phyloP scores from a whole-genome alignment of 1,140 invertebrate species.

The Diachasmimorpha longicaudata region DNA sequence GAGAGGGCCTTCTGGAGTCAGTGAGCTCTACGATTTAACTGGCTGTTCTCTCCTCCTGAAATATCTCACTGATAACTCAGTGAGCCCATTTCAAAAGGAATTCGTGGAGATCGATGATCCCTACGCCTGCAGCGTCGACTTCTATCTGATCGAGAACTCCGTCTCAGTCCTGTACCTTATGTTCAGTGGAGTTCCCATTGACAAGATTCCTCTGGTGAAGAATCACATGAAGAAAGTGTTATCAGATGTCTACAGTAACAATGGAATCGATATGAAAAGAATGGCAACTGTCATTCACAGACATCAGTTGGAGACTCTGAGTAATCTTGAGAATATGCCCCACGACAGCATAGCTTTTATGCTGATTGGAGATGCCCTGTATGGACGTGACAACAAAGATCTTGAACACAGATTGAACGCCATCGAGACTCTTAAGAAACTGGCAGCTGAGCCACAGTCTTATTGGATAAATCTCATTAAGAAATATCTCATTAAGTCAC shows the following conservation, averaged over 20 bases:
- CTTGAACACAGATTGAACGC: constrained; percentile 77
- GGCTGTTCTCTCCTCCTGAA: constrained; percentile 77
- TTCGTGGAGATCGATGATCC: constrained; percentile 87
- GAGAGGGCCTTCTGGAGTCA: constrained; percentile 78
- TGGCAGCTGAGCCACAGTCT: constrained; percentile 68
- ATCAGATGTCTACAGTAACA: constrained; percentile 56
- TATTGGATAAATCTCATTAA: constrained; percentile 79
- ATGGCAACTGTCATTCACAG: constrained; percentile 76
- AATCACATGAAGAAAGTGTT: constrained; percentile 68
- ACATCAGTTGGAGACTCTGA: constrained; percentile 74
- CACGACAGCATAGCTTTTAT: constrained; percentile 77
- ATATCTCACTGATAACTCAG: constrained; percentile 84
- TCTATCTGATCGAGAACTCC: constrained; percentile 75
- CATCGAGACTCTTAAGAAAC: constrained; percentile 68
- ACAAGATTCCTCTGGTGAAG: constrained; percentile 71
- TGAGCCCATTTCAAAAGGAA: constrained; percentile 81
- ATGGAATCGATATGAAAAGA: constrained; percentile 77
- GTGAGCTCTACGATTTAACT: constrained; percentile 65
- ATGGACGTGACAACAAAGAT: constrained; percentile 73
- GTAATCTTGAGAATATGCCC: constrained; percentile 76
- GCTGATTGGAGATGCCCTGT: constrained; percentile 83
- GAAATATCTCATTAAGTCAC: constrained; percentile 73
- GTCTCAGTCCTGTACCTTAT: constrained; percentile 72
- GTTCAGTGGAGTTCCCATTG: constrained; percentile 79
- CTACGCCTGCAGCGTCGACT: constrained; percentile 77